Conservation (phyloP, 1,140 invertebrate species). For the Solenopsis fugax region DNA sequence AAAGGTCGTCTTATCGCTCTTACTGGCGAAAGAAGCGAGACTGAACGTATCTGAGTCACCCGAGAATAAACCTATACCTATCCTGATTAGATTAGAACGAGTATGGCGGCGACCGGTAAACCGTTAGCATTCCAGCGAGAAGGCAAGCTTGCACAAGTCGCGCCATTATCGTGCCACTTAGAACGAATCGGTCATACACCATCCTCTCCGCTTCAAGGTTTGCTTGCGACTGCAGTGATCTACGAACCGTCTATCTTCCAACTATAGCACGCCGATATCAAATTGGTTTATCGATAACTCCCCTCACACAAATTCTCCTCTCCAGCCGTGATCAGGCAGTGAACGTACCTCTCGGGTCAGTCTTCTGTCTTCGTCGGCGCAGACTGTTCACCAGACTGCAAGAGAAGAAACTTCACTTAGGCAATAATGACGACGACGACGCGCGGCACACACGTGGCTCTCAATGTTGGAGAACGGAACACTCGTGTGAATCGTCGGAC, state of each 20-base stretch:
- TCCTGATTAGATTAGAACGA: slow-evolving; percentile 37
- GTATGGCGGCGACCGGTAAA: neutral
- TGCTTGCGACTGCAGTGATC: neutral
- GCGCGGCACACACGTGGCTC: neutral
- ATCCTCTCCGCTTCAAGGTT: neutral
- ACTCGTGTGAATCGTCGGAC: neutral
- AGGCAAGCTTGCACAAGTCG: neutral
- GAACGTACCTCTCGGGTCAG: slow-evolving; percentile 2
- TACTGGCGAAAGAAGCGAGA: too few relatives aligned
- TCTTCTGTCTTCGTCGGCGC: neutral
- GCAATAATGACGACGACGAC: neutral
- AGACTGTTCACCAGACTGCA: neutral
- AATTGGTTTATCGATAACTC: neutral
- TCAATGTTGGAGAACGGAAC: neutral
- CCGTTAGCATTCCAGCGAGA: slow-evolving; percentile 34
- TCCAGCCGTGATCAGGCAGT: too few relatives aligned
- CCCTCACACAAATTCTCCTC: neutral
- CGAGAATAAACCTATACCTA: neutral
- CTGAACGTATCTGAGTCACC: neutral
- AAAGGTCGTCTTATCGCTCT: slow-evolving; percentile 19
- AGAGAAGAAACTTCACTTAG: too few relatives aligned
- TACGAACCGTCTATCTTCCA: neutral
- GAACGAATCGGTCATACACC: slow-evolving; percentile 6
- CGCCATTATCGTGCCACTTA: slow-evolving; percentile 13
- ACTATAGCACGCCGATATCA: neutral